phyloP scores from a whole-genome alignment of 2,888 invertebrate genomes.

The Cerastoderma edule region DNA sequence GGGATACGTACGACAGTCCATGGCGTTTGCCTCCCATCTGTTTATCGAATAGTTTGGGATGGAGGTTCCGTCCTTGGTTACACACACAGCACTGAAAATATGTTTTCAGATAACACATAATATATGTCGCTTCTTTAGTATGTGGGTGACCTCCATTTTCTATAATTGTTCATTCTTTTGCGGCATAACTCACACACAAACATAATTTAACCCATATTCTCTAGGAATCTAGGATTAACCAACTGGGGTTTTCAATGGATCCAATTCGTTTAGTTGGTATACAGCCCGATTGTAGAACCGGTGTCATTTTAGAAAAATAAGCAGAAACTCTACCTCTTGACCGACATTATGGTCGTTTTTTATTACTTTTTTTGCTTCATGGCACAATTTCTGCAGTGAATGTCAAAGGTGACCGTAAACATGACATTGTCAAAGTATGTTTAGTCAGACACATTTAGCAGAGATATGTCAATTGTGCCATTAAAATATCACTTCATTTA shows the following conservation, averaged over 20 bases:
- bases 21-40: conserved; percentile 59
- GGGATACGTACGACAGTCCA: conserved; percentile 67
- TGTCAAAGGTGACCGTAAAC: no score
- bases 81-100: conserved; percentile 66
- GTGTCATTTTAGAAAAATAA: no score
- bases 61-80: conserved; percentile 50
- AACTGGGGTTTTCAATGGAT: neutral
- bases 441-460: no score
- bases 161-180: neutral
- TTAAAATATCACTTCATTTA: no score
- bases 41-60: conserved; percentile 58
- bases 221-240: neutral
- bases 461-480: no score
- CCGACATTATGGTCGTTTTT: no score
- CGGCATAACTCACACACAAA: no score
- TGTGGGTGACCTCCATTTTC: neutral
- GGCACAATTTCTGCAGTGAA: no score
- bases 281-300: no score
- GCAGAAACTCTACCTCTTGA: no score
- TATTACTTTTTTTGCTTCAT: no score
- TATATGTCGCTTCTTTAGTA: neutral
- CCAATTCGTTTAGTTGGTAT: neutral
- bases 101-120: neutral
- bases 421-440: no score
- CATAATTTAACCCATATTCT: neutral